Percentiles rank a stretch among this genome's conserved stretches.
These are phyloP conservation scores for Diabrotica balteata DNA, from an alignment of 2,888 invertebrate species.

Conservation along the genomic window DNA sequence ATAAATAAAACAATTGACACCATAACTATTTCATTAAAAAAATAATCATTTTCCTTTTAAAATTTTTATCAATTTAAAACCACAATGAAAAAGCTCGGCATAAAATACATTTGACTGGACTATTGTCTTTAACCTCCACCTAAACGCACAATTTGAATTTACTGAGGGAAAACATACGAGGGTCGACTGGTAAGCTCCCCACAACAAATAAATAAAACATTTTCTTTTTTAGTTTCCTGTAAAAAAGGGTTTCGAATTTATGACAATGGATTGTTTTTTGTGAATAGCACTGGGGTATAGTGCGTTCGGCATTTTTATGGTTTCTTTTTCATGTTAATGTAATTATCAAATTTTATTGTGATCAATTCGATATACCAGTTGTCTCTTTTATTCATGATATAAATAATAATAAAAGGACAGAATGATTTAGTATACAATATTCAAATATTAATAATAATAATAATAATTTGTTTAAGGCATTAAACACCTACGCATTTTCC, in stretches of 20 bases:
- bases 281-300: not conserved
- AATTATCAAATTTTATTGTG: too few relatives aligned
- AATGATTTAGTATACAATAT: too few relatives aligned
- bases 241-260: conserved; percentile 12
- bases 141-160: conserved; percentile 27
- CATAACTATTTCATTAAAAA: not conserved
- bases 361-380: too few relatives aligned
- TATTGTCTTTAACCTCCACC: not conserved
- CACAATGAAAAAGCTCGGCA: too few relatives aligned
- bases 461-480: too few relatives aligned
- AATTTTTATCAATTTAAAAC: not conserved
- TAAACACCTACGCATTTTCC: too few relatives aligned
- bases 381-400: too few relatives aligned
- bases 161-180: conserved; percentile 11
- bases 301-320: not conserved
- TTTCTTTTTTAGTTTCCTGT: conserved; percentile 7
- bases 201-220: conserved; percentile 20
- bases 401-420: too few relatives aligned
- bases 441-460: too few relatives aligned
- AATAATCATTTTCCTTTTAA: not conserved
- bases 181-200: conserved; percentile 10
- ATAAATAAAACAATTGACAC: too few relatives aligned
- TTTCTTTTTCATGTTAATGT: not conserved
- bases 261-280: conserved; percentile 13
- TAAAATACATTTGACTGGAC: not conserved